These are phyloP conservation scores for Notodromas monacha DNA, from an alignment of 2,888 invertebrate genomes.

Conservation along the genomic window DNA sequence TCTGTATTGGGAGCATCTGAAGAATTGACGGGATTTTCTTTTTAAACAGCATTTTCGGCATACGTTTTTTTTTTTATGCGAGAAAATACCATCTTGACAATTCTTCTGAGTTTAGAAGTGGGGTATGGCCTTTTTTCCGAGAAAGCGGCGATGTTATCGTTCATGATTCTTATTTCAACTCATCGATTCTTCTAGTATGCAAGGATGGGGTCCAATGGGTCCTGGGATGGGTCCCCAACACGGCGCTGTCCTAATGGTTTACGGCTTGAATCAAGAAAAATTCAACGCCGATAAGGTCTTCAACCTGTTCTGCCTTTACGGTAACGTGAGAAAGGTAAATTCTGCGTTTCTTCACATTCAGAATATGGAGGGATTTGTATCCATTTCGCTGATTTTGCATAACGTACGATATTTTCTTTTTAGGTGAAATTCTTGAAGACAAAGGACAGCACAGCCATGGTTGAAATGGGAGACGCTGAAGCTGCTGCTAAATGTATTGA, in stretches of 20 bases:
- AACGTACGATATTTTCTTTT: conserved; percentile 10
- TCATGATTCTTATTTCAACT: no score
- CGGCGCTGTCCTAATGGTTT: conserved; percentile 87
- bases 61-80: no score
- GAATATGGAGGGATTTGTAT: neutral
- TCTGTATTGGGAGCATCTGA: no score
- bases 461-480: conserved; percentile 84
- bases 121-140: no score
- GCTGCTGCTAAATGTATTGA: conserved; percentile 80
- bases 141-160: no score
- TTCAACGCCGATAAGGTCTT: conserved; percentile 85
- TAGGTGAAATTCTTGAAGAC: conserved; percentile 86
- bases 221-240: conserved; percentile 21
- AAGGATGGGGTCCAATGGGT: conserved; percentile 11
- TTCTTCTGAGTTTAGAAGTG: no score
- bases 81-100: no score
- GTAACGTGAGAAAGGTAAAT: conserved; percentile 76
- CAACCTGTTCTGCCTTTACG: conserved; percentile 92
- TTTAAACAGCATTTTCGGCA: no score
- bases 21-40: no score
- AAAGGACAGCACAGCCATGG: conserved; percentile 96
- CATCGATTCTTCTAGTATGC: no score
- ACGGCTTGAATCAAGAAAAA: conserved; percentile 67
- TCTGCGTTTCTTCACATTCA: conserved; percentile 6
- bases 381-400: no score